phyloP scores from a whole-genome alignment of 2,113 vertebrate genomes.

The Rhynchomys soricoides region DNA sequence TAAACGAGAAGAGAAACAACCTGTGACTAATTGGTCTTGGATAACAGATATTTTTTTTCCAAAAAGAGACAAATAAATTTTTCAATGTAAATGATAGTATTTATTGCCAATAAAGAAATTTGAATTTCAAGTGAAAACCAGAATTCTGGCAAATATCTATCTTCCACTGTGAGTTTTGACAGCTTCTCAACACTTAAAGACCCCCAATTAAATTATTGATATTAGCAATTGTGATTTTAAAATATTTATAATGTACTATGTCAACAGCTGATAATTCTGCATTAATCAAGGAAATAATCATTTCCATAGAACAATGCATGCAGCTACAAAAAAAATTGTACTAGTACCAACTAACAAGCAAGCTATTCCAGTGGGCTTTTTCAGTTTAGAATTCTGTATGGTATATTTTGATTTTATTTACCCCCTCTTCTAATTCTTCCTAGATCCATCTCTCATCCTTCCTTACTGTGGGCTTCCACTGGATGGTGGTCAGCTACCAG shows the following conservation, averaged over 20 bases:
- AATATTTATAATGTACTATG: conserved; percentile 13
- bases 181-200: conserved; percentile 31
- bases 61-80: background rate
- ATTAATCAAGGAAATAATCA: background rate
- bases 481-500: background rate
- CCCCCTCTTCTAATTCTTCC: background rate
- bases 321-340: background rate
- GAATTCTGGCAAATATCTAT: conserved; percentile 45
- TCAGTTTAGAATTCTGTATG: background rate
- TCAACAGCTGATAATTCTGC: background rate
- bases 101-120: conserved; percentile 18
- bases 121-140: conserved; percentile 37
- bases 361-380: background rate
- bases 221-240: conserved; percentile 24
- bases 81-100: background rate
- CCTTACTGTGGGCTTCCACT: background rate
- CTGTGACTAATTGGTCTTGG: background rate
- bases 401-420: background rate
- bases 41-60: background rate
- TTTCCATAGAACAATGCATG: background rate
- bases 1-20: background rate
- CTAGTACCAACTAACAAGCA: background rate
- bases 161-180: background rate
- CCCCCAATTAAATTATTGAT: conserved; percentile 35
- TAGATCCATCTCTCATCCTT: background rate